Evolutionary conservation across 2,113 vertebrate species (phyloP), one percentile per base, ranked within the genome.

Genomic region (Setophaga coronata): DNA sequence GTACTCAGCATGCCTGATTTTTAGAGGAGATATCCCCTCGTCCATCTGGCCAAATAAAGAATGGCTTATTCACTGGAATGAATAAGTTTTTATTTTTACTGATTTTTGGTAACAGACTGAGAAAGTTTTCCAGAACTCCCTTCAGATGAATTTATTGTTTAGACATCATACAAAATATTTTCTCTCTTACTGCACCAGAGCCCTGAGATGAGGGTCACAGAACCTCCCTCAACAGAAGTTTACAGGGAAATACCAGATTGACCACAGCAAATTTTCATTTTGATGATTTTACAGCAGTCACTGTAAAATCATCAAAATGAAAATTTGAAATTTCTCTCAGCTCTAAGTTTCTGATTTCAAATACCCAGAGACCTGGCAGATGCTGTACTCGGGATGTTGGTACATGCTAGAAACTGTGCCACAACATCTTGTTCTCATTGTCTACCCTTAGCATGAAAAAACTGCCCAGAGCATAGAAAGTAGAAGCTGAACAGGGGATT

Each of bases 51-150:
- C 43, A 76, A 76, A 66, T 42, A 76, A 20, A 25, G 31, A 67
- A 76, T 26, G 36, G 5, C 0, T 36, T 36, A 36, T 36, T 36
- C 10, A 20, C 7, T 43, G 43, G 31, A 0, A 0, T 36, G 9
- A 36, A 66, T 25, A 25, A 26, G 17, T 6, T 36, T 50, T 66
- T 50, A 20, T 29, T 57, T 58, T 86, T 34, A 20, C 43, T 10
- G 3, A 31, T 34, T 50, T 66, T 50, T 86, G 31, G 36, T 50
- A 67, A 66, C 7, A 76, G 31, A 42, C 12, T 3, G 2, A 87
- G 13, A 24, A 57, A 73, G 40, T 48, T 81, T 70, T 47, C 64
- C 40, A 81, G 40, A 65, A 10, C 11, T 89, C 58, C 13, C 40
- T 89, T 17, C 18, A 11, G 50, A 53, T 0, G 19, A 36, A 61